Evolutionary conservation across 1,140 invertebrate species (phyloP).

Genomic region (Drosophila ercepeae): DNA sequence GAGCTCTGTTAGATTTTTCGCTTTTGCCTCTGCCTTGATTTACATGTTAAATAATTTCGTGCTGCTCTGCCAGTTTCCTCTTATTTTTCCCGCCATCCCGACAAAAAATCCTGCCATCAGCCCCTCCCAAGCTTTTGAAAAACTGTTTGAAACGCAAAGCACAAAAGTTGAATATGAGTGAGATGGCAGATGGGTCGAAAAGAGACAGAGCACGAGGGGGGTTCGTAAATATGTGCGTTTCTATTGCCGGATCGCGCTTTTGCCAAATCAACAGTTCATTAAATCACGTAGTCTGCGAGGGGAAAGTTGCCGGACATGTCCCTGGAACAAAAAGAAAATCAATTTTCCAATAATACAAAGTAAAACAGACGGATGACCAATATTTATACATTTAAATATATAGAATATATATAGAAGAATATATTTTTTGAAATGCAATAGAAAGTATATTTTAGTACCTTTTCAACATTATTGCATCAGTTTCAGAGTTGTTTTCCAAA

Average conservation of each 20-base stretch:
- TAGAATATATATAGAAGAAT: background rate
- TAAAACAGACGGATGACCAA: background rate
- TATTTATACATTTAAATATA: background rate
- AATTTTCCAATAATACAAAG: background rate
- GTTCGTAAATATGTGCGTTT: conserved; percentile 61
- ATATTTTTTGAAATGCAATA: too few relatives aligned
- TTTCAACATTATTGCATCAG: too few relatives aligned
- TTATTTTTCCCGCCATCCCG: background rate
- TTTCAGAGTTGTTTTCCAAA: too few relatives aligned
- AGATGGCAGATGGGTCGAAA: conserved; percentile 3
- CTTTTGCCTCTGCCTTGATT: conserved; percentile 65
- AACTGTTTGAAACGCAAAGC: conserved; percentile 66
- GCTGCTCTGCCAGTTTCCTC: conserved; percentile 26
- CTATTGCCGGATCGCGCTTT: conserved; percentile 39
- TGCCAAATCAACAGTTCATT: conserved; percentile 72
- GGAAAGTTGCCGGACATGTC: conserved; percentile 10
- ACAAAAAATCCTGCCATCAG: background rate
- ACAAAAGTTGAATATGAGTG: conserved; percentile 73
- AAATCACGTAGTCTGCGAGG: conserved; percentile 43
- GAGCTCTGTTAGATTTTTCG: conserved; percentile 68
- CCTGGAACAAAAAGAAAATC: background rate
- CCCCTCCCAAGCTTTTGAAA: conserved; percentile 1
- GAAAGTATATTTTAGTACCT: too few relatives aligned
- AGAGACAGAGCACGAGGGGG: background rate
- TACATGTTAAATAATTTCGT: conserved; percentile 78